A percentile compares a stretch with the other conserved stretches of the same genome.
Evolutionary conservation across 2,888 invertebrate species (phyloP).

Genomic region (Agelastica alni): DNA sequence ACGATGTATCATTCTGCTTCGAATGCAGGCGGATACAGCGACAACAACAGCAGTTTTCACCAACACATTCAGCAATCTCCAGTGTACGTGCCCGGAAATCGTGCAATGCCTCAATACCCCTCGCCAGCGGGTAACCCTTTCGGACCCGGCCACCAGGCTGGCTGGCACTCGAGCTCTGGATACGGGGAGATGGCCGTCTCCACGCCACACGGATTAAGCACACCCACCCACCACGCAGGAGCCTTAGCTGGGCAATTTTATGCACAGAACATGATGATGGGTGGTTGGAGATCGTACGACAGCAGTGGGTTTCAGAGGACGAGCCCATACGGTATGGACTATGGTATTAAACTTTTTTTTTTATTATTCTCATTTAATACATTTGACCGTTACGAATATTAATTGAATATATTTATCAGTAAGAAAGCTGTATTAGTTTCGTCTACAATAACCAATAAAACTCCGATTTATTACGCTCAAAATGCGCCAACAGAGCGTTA

Average conservation of each 20-base stretch:
- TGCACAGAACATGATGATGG: slow-evolving; percentile 79
- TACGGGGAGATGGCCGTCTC: slow-evolving; percentile 55
- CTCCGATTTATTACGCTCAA: no score
- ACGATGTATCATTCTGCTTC: slow-evolving; percentile 55
- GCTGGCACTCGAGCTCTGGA: slow-evolving; percentile 47
- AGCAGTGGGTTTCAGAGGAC: slow-evolving; percentile 76
- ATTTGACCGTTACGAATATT: no score
- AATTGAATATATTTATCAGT: no score
- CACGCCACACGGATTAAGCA: slow-evolving; percentile 56
- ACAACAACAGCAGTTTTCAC: slow-evolving; percentile 51
- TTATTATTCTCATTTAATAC: background rate
- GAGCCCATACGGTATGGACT: slow-evolving; percentile 72
- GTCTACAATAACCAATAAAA: no score
- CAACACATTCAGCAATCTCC: slow-evolving; percentile 62
- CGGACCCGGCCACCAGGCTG: slow-evolving; percentile 47
- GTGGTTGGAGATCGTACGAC: slow-evolving; percentile 77
- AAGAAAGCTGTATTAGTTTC: no score
- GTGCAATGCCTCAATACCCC: slow-evolving; percentile 59
- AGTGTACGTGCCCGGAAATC: slow-evolving; percentile 67
- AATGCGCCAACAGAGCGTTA: no score
- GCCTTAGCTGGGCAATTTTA: slow-evolving; percentile 69
- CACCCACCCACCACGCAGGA: slow-evolving; percentile 56
- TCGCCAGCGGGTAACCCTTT: slow-evolving; percentile 53
- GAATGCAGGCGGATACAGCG: slow-evolving; percentile 50
- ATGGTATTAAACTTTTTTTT: slow-evolving; percentile 12